These are phyloP conservation scores for Chelonus formosanus DNA, from an alignment of 2,888 invertebrate genomes.

Conservation along the genomic window DNA sequence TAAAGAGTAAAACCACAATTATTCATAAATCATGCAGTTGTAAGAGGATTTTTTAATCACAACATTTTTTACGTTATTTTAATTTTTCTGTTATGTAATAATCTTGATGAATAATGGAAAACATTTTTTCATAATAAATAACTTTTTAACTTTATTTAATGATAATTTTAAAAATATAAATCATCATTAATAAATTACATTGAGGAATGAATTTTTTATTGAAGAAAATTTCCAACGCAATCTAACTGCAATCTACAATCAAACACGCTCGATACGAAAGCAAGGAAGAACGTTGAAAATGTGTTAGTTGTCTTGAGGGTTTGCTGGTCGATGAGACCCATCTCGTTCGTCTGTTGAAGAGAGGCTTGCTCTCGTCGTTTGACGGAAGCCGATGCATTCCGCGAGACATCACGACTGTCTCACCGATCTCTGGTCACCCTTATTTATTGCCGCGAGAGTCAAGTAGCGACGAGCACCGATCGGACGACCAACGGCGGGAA, in stretches of 20 bases:
- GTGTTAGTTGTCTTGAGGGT: too few relatives aligned
- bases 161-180: too few relatives aligned
- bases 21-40: too few relatives aligned
- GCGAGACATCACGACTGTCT: constrained; percentile 59
- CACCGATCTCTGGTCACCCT: constrained; percentile 56
- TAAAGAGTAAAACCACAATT: too few relatives aligned
- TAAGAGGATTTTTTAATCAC: too few relatives aligned
- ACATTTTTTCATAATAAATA: too few relatives aligned
- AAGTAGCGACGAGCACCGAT: constrained; percentile 41
- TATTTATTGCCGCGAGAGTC: constrained; percentile 60
- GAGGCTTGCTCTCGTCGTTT: constrained; percentile 49
- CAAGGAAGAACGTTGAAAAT: too few relatives aligned
- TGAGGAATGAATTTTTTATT: constrained; percentile 8
- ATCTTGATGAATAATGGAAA: too few relatives aligned
- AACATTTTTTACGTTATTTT: too few relatives aligned
- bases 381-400: constrained; percentile 63
- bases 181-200: not conserved
- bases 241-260: too few relatives aligned
- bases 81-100: too few relatives aligned
- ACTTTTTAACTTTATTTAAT: too few relatives aligned
- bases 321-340: constrained; percentile 16
- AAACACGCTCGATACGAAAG: constrained; percentile 15
- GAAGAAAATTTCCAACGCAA: constrained; percentile 1
- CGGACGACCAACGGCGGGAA: constrained; percentile 27
- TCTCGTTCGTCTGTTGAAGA: constrained; percentile 38